Evolutionary conservation across 2,113 vertebrate species (phyloP), one percentile per base, ranked within the genome.

Genomic region (Heloderma charlesbogerti): DNA sequence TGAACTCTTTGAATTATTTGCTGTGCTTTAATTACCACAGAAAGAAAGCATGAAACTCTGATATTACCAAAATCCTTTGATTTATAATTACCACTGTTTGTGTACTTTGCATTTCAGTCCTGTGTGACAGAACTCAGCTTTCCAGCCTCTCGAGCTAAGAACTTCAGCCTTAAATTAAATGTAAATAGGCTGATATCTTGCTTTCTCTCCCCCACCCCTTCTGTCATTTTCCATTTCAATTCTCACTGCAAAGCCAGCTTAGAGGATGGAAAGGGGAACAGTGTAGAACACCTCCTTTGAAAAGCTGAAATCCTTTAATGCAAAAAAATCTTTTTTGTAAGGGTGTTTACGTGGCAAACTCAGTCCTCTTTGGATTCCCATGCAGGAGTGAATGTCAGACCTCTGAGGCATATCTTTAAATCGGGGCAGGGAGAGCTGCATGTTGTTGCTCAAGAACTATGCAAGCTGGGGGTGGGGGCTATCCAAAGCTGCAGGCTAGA

Each of bases 161-260:
- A 90, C 93, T 91, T 80, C 92, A 92, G 95, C 74, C 71, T 95
- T 94, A 95, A 85, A 96, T 96, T 94, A 95, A 95, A 93, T 95
- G 94, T 81, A 96, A 95, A 95, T 93, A 94, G 95, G 90, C 63
- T 7, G 67, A 12, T 93, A 27, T 91, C 91, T 91, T 89, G 92
- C 69, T 66, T 75, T 48, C 67, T 22, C n/a, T 16, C 71, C 57
- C 51, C 4, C 29, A 79, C 48, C 16, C 80, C 37, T 34, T 57
- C 77, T 77, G 92, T 91, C 18, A 0, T 92, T 96, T 92, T 92
- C 95, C 94, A 84, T 87, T 54, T 74, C 3, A 2, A 81, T 93
- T 93, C 88, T 93, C 3, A 0, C 78, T 79, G 75, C 79, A 77
- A 40, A 94, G 83, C 92, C 7, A 0, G 93, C 91, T 95, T 63